Percentiles rank a stretch among this genome's conserved stretches.
Evolutionary conservation across 1,140 invertebrate genomes (phyloP).

Genomic region (Drosophila rhopaloa): DNA sequence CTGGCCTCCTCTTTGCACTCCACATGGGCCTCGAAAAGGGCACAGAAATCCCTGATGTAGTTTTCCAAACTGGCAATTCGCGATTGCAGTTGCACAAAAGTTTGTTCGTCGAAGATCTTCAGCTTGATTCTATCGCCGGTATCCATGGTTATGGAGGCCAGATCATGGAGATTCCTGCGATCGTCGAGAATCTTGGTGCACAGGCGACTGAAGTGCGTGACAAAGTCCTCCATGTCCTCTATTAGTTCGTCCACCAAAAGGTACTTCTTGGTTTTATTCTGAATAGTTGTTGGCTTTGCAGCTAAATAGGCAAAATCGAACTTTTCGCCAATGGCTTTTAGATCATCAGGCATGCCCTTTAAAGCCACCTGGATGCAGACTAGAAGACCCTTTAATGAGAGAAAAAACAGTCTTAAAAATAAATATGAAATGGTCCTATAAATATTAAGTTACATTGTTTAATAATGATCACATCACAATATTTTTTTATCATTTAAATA

Average conservation of each 20-base stretch:
- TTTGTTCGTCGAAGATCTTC: conserved; percentile 48
- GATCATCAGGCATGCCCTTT: conserved; percentile 26
- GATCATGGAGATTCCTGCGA: conserved; percentile 24
- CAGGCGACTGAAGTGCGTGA: conserved; percentile 13
- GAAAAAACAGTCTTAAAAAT: no score
- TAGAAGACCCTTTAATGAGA: conserved; percentile 21
- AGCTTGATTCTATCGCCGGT: conserved; percentile 25
- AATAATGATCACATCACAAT: no score
- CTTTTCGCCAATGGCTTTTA: conserved; percentile 21
- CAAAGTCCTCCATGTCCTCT: conserved; percentile 34
- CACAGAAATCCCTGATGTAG: conserved; percentile 25
- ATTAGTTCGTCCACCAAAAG: conserved; percentile 22
- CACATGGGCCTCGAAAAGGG: conserved; percentile 27
- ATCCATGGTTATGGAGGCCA: conserved; percentile 13
- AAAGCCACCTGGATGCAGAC: conserved; percentile 13
- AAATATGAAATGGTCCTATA: no score
- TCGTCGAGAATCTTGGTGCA: conserved; percentile 23
- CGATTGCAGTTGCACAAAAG: conserved; percentile 22
- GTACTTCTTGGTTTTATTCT: not conserved
- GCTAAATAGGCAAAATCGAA: conserved; percentile 14
- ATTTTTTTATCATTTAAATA: no score
- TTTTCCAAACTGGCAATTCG: conserved; percentile 12
- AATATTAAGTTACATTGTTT: no score
- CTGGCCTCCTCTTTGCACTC: conserved; percentile 6
- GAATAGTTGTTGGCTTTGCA: not conserved